Percentiles rank a stretch among this genome's conserved stretches.
Evolutionary conservation across 2,113 vertebrate species (phyloP).

Genomic region (Caloenas nicobarica): DNA sequence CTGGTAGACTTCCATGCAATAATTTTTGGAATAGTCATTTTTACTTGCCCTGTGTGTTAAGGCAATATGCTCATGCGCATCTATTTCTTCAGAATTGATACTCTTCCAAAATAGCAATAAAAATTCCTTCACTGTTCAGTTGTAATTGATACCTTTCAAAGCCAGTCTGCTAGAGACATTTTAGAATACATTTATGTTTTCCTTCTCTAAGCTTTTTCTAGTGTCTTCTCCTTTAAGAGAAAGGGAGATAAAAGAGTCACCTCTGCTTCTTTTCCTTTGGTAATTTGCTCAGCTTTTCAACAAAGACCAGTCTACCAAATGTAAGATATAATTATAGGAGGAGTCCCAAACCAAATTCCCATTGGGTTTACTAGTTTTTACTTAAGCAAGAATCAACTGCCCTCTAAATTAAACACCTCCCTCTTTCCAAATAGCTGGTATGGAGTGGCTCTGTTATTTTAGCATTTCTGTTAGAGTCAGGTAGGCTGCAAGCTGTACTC

Average conservation of each 20-base stretch:
- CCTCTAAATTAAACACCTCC: neutral
- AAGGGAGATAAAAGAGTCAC: neutral
- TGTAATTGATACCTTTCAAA: neutral
- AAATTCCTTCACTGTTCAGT: neutral
- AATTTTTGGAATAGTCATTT: neutral
- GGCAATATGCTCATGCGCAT: neutral
- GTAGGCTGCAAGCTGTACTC: neutral
- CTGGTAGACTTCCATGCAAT: neutral
- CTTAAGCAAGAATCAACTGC: neutral
- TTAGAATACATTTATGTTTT: neutral
- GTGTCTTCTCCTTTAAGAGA: neutral
- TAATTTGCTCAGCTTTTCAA: neutral
- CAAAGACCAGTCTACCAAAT: neutral
- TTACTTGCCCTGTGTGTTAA: neutral
- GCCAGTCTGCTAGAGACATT: neutral
- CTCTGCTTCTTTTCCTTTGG: neutral
- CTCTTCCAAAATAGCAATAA: conserved; percentile 6
- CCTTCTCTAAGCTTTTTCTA: neutral
- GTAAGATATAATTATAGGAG: neutral
- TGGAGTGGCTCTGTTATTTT: neutral
- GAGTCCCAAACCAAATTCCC: neutral
- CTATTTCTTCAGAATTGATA: neutral
- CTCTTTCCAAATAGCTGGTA: neutral
- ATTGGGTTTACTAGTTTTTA: neutral
- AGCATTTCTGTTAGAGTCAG: neutral